Evolutionary conservation across 2,797 vertebrate genomes (phyloP).

Genomic region (Brachyrhaphis roseni): DNA sequence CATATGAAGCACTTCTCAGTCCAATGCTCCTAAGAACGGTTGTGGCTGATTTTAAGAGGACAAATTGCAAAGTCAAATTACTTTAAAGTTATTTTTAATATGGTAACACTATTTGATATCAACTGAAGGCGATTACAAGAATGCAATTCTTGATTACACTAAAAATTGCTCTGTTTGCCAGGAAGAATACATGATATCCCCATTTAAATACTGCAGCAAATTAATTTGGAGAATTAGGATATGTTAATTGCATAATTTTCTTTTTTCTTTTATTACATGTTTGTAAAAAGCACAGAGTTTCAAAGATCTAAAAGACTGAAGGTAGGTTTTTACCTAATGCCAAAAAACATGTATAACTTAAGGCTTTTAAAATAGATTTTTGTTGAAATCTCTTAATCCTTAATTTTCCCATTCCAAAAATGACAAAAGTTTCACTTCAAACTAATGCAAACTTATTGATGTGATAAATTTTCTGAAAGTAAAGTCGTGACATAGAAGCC

Average conservation of each 20-base stretch:
- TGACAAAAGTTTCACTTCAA: neutral
- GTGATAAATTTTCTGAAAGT: conserved; percentile 23
- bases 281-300: neutral
- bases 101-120: too few species aligned
- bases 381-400: neutral
- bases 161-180: too few species aligned
- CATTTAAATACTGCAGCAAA: neutral
- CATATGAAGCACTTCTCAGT: too few species aligned
- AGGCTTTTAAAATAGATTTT: neutral
- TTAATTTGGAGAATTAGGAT: neutral
- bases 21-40: too few species aligned
- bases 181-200: too few species aligned
- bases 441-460: conserved; percentile 22
- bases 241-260: neutral
- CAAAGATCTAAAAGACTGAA: neutral
- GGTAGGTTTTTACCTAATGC: neutral
- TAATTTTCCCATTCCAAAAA: neutral
- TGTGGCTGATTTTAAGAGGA: too few species aligned
- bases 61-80: too few species aligned
- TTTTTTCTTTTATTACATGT: neutral
- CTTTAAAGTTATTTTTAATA: too few species aligned
- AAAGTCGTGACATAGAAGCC: conserved; percentile 25
- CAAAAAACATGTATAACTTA: neutral
- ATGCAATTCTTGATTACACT: too few species aligned
- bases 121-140: too few species aligned